These are phyloP conservation scores for Galemys pyrenaicus DNA, from an alignment of 2,113 vertebrate genomes.

Conservation along the genomic window DNA sequence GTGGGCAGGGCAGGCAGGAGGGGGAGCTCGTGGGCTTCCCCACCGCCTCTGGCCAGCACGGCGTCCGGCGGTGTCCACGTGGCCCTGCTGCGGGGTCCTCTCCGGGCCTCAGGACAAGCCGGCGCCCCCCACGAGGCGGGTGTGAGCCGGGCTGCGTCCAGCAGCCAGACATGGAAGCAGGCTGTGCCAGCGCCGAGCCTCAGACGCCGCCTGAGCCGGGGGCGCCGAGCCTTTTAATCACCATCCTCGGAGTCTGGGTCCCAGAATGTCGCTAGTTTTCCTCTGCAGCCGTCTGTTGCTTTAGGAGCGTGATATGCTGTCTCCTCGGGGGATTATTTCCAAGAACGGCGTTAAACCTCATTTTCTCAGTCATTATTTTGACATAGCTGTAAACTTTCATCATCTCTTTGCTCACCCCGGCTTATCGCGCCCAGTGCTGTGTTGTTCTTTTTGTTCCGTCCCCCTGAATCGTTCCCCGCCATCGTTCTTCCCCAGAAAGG, in stretches of 20 bases:
- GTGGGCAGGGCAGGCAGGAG: too few relatives aligned
- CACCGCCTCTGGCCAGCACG: too few relatives aligned
- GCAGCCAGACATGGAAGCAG: too few relatives aligned
- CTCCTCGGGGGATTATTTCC: conserved; percentile 52
- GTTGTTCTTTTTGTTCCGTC: neutral
- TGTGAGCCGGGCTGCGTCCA: too few relatives aligned
- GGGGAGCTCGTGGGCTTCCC: too few relatives aligned
- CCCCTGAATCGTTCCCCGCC: neutral
- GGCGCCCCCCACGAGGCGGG: too few relatives aligned
- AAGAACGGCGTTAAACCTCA: conserved; percentile 29
- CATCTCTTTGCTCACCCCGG: neutral
- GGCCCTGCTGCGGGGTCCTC: too few relatives aligned
- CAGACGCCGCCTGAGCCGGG: too few relatives aligned
- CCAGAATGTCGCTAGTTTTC: conserved; percentile 48
- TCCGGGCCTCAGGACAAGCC: too few relatives aligned
- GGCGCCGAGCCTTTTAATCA: neutral
- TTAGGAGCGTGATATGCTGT: conserved; percentile 51
- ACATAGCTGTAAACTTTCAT: conserved; percentile 40
- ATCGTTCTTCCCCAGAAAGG: neutral
- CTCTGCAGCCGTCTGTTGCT: conserved; percentile 41
- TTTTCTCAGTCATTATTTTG: conserved; percentile 58
- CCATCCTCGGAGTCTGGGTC: conserved; percentile 20
- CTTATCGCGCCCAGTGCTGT: neutral
- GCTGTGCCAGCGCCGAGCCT: too few relatives aligned
- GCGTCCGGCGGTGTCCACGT: too few relatives aligned